These are phyloP conservation scores for Mylabris sibirica DNA, from an alignment of 2,888 invertebrate genomes.

Conservation along the genomic window DNA sequence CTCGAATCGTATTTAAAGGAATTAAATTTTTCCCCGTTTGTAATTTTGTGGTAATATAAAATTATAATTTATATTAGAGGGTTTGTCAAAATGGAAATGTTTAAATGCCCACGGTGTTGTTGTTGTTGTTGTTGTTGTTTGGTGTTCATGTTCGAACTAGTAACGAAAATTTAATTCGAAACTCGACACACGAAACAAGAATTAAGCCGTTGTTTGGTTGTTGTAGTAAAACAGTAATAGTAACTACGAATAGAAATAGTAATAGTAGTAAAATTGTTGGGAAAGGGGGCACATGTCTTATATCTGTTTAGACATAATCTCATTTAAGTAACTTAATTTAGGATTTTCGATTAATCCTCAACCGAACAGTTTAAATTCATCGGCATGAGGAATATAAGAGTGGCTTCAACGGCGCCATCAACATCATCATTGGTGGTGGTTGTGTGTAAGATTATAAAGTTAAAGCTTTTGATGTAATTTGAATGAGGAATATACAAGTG, in stretches of 20 bases:
- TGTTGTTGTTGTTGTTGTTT: not conserved
- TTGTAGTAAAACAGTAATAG: not conserved
- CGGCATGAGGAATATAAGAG: slow-evolving; percentile 21
- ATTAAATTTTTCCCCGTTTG: too few relatives aligned
- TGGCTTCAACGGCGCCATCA: slow-evolving; percentile 6
- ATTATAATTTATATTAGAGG: not conserved
- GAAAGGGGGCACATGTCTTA: slow-evolving; percentile 33
- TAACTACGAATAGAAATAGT: not conserved
- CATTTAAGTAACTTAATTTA: slow-evolving; percentile 34
- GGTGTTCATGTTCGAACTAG: too few relatives aligned
- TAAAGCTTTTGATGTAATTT: slow-evolving; percentile 38
- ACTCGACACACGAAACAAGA: slow-evolving; percentile 5
- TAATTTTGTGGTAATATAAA: not conserved
- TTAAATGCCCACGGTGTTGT: not conserved
- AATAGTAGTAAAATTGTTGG: slow-evolving; percentile 25
- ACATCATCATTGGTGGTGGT: not conserved
- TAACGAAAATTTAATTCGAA: not conserved
- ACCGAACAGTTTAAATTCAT: slow-evolving; percentile 33
- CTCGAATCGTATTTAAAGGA: too few relatives aligned
- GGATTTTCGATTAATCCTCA: slow-evolving; percentile 35
- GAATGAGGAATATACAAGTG: slow-evolving; percentile 37
- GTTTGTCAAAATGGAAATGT: not conserved
- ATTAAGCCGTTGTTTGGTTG: not conserved
- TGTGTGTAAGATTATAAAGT: slow-evolving; percentile 31
- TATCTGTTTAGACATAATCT: slow-evolving; percentile 32